Conservation (phyloP, 1,140 invertebrate species). For the Campoletis sonorensis region DNA sequence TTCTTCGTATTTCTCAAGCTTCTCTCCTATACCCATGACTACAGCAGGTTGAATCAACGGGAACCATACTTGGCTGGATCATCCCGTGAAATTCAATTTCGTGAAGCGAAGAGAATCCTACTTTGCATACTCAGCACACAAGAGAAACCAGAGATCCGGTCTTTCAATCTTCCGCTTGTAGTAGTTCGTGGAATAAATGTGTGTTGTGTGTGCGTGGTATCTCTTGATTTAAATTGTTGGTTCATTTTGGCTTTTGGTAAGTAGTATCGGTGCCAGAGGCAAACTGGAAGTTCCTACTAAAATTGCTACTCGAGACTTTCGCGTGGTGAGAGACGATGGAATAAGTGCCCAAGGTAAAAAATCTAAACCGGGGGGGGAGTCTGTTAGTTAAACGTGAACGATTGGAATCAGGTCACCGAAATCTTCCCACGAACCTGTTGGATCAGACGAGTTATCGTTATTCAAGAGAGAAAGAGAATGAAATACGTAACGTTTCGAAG, state of each 20-base stretch:
- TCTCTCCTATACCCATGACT: neutral
- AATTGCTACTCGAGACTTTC: conserved; percentile 19
- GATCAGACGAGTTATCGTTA: neutral
- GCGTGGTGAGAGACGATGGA: neutral
- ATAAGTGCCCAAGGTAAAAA: neutral
- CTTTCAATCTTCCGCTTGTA: neutral
- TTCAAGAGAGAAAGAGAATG: neutral
- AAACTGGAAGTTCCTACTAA: conserved; percentile 20
- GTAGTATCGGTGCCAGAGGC: conserved; percentile 26
- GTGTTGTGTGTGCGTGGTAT: neutral
- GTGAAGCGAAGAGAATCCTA: conserved; percentile 32
- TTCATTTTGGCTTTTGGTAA: neutral
- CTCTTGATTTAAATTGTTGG: conserved; percentile 20
- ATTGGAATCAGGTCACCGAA: neutral
- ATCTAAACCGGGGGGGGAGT: neutral
- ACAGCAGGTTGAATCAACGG: conserved; percentile 42
- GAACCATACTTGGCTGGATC: conserved; percentile 36
- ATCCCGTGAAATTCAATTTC: conserved; percentile 68
- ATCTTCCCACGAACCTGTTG: neutral
- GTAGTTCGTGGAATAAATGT: neutral
- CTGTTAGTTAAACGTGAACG: conserved; percentile 37
- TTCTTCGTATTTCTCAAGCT: conserved; percentile 62
- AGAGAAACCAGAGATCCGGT: neutral
- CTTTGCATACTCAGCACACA: conserved; percentile 59
- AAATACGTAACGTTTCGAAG: neutral